phyloP scores from a whole-genome alignment of 2,113 vertebrate species.

The Chloroceryle aenea region DNA sequence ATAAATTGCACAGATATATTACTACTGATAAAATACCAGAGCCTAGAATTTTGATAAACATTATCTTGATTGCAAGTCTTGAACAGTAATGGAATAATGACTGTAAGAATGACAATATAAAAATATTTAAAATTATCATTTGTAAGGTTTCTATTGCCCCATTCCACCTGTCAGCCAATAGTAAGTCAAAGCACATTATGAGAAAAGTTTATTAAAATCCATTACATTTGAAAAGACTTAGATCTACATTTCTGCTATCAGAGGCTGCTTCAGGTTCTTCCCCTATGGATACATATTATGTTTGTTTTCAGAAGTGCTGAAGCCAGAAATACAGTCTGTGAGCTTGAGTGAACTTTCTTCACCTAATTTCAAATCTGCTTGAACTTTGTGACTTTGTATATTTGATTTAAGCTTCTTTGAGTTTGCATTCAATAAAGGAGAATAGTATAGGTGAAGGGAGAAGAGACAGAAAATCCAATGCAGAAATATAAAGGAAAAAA shows the following conservation, averaged over 20 bases:
- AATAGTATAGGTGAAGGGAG: not conserved
- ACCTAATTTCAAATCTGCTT: conserved; percentile 59
- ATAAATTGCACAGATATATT: not conserved
- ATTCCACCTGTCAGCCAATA: not conserved
- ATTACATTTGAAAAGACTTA: not conserved
- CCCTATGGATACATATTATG: not conserved
- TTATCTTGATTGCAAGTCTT: not conserved
- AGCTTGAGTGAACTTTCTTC: conserved; percentile 46
- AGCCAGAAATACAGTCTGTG: conserved; percentile 13
- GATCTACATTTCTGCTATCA: not conserved
- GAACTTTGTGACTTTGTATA: conserved; percentile 41
- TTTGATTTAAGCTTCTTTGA: conserved; percentile 48
- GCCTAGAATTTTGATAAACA: not conserved
- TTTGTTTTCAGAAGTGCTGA: conserved; percentile 46
- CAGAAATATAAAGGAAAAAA: not conserved
- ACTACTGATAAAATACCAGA: not conserved
- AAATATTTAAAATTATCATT: not conserved
- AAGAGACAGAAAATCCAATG: conserved; percentile 4
- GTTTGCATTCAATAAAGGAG: conserved; percentile 41
- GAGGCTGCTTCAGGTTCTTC: not conserved
- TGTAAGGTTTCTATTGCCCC: not conserved
- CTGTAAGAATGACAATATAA: not conserved
- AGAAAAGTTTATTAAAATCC: not conserved
- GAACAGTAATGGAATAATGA: not conserved
- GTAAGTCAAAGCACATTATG: not conserved